A percentile compares a stretch with the other conserved stretches of the same genome.
Conservation (phyloP, 1,140 invertebrate species). For the Cheumatopsyche charites region DNA sequence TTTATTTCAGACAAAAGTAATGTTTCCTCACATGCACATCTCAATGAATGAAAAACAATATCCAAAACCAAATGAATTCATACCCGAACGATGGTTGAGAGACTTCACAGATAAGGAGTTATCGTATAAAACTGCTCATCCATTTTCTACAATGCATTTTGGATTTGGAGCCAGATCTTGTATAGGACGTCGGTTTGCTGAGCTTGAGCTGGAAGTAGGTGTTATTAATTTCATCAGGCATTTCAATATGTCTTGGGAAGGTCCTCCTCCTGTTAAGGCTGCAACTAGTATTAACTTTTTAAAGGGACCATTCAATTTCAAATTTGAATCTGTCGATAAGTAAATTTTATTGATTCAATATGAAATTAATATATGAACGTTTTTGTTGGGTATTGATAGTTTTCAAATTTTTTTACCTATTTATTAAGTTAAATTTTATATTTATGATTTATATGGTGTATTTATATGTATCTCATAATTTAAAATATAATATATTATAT, state of each 20-base stretch:
- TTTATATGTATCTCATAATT: no score
- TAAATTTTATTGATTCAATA: no score
- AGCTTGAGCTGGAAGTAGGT: slow-evolving; percentile 71
- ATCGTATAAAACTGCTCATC: slow-evolving; percentile 59
- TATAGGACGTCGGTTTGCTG: slow-evolving; percentile 70
- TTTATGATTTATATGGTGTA: no score
- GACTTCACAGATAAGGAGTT: slow-evolving; percentile 52
- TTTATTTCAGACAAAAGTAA: slow-evolving; percentile 59
- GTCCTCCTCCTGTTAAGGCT: slow-evolving; percentile 50
- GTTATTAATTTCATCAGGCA: slow-evolving; percentile 65
- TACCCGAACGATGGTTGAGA: slow-evolving; percentile 66
- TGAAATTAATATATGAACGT: no score
- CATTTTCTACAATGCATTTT: slow-evolving; percentile 66
- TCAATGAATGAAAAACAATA: slow-evolving; percentile 60
- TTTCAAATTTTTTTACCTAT: no score
- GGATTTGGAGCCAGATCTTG: slow-evolving; percentile 67
- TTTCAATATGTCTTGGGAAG: slow-evolving; percentile 63
- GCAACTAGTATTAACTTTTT: slow-evolving; percentile 24
- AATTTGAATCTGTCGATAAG: no score
- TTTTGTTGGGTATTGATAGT: no score
- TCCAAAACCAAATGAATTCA: slow-evolving; percentile 59
- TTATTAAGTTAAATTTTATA: no score
- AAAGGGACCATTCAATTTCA: no score
- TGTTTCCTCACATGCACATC: slow-evolving; percentile 59
- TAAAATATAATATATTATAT: no score